These are phyloP conservation scores for Rana temporaria DNA, from an alignment of 2,113 vertebrate genomes.

Conservation along the genomic window DNA sequence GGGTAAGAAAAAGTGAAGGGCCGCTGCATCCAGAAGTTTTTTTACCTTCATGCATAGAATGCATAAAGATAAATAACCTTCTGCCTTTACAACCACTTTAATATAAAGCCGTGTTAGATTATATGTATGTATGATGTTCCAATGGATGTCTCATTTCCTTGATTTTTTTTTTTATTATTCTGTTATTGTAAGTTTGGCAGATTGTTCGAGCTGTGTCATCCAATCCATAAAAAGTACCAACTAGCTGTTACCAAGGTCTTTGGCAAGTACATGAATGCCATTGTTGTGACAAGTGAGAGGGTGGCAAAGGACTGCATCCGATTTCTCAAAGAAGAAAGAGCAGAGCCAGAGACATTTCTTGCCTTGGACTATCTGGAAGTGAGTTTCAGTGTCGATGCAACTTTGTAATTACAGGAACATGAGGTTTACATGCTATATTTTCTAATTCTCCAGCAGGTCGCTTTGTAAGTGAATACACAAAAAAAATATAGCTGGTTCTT, in stretches of 20 bases:
- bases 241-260: constrained; percentile 93
- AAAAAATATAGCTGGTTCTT: no score
- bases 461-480: no score
- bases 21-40: no score
- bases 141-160: no score
- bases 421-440: no score
- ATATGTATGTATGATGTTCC: no score
- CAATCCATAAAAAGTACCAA: constrained; percentile 94
- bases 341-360: constrained; percentile 92
- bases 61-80: no score
- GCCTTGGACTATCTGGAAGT: constrained; percentile 91
- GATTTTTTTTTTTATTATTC: background rate
- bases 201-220: constrained; percentile 88
- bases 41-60: no score
- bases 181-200: constrained; percentile 82
- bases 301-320: constrained; percentile 86
- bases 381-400: constrained; percentile 61
- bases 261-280: constrained; percentile 83
- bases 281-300: constrained; percentile 88
- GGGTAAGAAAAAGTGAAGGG: no score
- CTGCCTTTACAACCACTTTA: no score
- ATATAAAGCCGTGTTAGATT: no score
- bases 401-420: background rate
- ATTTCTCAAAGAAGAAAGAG: constrained; percentile 86
- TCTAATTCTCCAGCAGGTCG: no score